Percentiles rank a stretch among this genome's conserved stretches.
Evolutionary conservation across 2,888 invertebrate genomes (phyloP).

Genomic region (Hyposoter dolosus): DNA sequence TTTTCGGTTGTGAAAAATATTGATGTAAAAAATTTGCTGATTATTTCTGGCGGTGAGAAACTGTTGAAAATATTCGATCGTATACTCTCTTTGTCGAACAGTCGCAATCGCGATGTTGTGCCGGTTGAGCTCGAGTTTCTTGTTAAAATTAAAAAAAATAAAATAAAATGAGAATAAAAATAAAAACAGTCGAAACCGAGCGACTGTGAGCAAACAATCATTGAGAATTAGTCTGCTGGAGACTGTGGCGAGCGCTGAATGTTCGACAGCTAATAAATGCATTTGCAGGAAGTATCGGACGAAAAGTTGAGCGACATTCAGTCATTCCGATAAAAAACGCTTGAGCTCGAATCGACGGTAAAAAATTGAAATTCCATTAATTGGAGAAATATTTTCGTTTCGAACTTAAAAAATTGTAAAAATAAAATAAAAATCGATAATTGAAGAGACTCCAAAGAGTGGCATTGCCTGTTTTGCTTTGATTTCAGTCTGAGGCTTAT

Average conservation of each 20-base stretch:
- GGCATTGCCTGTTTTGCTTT: neutral
- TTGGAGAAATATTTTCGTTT: neutral
- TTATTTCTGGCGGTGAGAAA: slow-evolving; percentile 10
- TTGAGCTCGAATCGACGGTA: neutral
- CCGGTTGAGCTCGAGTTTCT: slow-evolving; percentile 5
- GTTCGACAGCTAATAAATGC: slow-evolving; percentile 55
- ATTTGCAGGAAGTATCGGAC: slow-evolving; percentile 41
- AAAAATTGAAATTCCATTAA: neutral
- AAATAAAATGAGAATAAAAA: neutral
- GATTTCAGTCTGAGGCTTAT: neutral
- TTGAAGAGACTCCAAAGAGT: neutral
- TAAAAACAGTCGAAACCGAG: slow-evolving; percentile 10
- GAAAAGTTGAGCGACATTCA: slow-evolving; percentile 8
- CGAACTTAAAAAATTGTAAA: neutral
- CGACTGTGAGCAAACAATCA: slow-evolving; percentile 35
- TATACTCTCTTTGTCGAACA: slow-evolving; percentile 14
- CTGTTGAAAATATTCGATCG: neutral
- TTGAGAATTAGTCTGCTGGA: neutral
- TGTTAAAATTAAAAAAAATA: neutral
- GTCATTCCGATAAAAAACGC: slow-evolving; percentile 5
- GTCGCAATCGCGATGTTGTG: slow-evolving; percentile 3
- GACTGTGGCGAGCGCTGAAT: neutral
- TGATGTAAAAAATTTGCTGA: neutral
- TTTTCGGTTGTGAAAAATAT: neutral
- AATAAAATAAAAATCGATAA: neutral